Percentiles rank a stretch among this genome's conserved stretches.
Conservation (phyloP, 2,797 vertebrate species). For the Ctenochaetus hawaiiensis region DNA sequence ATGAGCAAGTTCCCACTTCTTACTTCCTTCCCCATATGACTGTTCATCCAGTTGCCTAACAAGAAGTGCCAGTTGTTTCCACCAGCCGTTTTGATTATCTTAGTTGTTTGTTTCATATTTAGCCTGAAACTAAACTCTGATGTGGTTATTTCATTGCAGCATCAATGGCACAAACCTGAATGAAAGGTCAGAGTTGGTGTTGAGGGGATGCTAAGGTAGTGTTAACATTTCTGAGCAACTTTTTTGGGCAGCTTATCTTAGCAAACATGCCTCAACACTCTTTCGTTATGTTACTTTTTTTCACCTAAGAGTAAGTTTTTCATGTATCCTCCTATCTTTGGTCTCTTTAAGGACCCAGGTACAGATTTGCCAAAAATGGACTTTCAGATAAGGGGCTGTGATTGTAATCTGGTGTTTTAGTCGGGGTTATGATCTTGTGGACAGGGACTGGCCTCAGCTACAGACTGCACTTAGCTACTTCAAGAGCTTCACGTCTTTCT, state of each 20-base stretch:
- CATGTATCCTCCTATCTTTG: conserved; percentile 5
- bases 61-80: conserved; percentile 48
- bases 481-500: conserved; percentile 67
- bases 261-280: conserved; percentile 51
- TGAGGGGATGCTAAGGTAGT: conserved; percentile 6
- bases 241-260: conserved; percentile 50
- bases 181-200: background rate
- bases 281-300: conserved; percentile 25
- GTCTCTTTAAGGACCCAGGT: conserved; percentile 10
- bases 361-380: conserved; percentile 46
- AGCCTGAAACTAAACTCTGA: conserved; percentile 19
- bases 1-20: conserved; percentile 43
- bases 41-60: conserved; percentile 52
- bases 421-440: conserved; percentile 2
- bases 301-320: conserved; percentile 8
- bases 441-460: conserved; percentile 67
- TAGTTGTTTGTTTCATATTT: conserved; percentile 31
- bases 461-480: conserved; percentile 72
- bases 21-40: conserved; percentile 46
- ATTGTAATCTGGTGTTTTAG: conserved; percentile 30
- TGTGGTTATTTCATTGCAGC: conserved; percentile 33
- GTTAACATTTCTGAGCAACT: conserved; percentile 41
- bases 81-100: conserved; percentile 54
- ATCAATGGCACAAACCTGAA: conserved; percentile 11
- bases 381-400: conserved; percentile 19